Evolutionary conservation across 2,113 vertebrate genomes (phyloP), one percentile per base, ranked within the genome.

Genomic region (Otocyon megalotis): DNA sequence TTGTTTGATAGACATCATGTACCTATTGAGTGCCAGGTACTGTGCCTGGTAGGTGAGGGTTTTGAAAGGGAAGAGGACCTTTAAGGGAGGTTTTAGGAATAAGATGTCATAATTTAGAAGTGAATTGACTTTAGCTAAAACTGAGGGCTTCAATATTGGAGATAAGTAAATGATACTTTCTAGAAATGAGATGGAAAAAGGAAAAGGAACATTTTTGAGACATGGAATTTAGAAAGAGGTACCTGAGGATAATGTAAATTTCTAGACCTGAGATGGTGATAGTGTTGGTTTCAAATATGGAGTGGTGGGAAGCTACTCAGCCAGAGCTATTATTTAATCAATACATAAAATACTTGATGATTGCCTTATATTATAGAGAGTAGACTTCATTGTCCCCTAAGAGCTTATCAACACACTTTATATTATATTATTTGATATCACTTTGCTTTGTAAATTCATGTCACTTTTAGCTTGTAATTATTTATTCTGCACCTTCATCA

Each of bases 261-360:
- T 53, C 74, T 92, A 72, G 74, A 86, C 35, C 54, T 8, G 6
- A 96, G 90, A 96, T 85, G 74, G 10, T 84, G 15, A 5, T 56
- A 85, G 74, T 35, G 24, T 56, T 96, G 30, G 58, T 95, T 97
- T 94, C 62, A 54, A 37, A 80, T 63, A 69, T 94, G 56, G 77
- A 95, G 13, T 91, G 26, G 2, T 80, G 4, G 30, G 37, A 74
- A 86, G 19, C 50, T 79, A 81, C 50, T 77, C 60, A 94, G 62
- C 43, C 50, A 71, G 76, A 72, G 32, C 56, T 93, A 15, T 83
- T 93, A 60, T 69, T 92, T 94, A 91, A 67, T 96, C 37, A 87
- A 9, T 76, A 95, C 69, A 17, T 54, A 92, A 94, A 96, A 35
- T 24, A 69, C 60, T 67, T 90, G 65, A 86, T 62, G 35, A 93